Conservation (phyloP, 2,113 vertebrate genomes). For the Oxyruncus cristatus region DNA sequence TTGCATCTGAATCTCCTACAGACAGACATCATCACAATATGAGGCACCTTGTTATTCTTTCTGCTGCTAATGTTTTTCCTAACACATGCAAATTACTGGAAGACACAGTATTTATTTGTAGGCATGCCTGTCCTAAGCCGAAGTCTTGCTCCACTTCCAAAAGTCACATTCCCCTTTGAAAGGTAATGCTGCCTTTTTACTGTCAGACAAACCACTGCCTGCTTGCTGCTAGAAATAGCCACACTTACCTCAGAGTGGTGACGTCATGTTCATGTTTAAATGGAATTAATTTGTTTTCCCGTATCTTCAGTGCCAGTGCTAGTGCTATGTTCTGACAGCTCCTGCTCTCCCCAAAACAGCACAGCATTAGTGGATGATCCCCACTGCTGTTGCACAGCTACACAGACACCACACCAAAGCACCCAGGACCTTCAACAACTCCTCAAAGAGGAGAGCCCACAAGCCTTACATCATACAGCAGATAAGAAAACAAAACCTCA, state of each 20-base stretch:
- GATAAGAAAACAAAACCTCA: neutral
- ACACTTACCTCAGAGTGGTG: neutral
- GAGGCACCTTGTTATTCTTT: neutral
- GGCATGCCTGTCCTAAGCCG: neutral
- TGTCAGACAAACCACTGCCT: neutral
- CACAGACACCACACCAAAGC: neutral
- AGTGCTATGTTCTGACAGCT: neutral
- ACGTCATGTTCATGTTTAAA: neutral
- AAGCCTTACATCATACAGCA: neutral
- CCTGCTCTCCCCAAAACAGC: neutral
- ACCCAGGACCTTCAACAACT: neutral
- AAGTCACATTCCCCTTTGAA: neutral
- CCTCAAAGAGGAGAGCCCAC: neutral
- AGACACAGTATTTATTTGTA: neutral
- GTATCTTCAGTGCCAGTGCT: neutral
- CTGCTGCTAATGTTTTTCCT: neutral
- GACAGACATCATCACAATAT: neutral
- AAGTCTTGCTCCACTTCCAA: neutral
- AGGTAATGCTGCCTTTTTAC: neutral
- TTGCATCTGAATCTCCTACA: neutral
- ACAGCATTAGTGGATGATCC: neutral
- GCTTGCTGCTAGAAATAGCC: neutral
- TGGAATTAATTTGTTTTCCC: neutral
- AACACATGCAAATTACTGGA: neutral
- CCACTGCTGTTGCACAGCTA: rapidly evolving